A percentile compares a stretch with the other conserved stretches of the same genome.
Conservation (phyloP, 2,888 invertebrate genomes). For the Syrphus vitripennis region DNA sequence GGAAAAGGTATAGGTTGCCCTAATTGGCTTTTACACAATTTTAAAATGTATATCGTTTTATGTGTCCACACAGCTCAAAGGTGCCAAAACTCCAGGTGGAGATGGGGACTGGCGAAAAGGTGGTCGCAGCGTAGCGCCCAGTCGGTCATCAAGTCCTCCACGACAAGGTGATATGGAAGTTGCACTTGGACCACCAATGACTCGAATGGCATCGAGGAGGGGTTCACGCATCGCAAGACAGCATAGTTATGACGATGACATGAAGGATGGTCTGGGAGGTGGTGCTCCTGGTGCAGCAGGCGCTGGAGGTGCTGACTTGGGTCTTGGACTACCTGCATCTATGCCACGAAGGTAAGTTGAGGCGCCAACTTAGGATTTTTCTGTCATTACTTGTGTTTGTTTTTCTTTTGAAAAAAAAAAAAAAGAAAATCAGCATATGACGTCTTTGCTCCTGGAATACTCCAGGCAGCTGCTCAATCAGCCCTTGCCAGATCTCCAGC, state of each 20-base stretch:
- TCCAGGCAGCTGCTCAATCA: slow-evolving; percentile 80
- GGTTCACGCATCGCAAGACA: slow-evolving; percentile 87
- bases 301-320: slow-evolving; percentile 81
- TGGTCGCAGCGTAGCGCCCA: slow-evolving; percentile 85
- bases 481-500: slow-evolving; percentile 78
- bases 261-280: slow-evolving; percentile 80
- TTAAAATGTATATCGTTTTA: neutral
- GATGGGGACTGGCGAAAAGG: slow-evolving; percentile 84
- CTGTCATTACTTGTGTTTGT: neutral
- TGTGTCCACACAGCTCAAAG: slow-evolving; percentile 84
- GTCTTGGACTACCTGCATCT: slow-evolving; percentile 85
- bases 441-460: slow-evolving; percentile 86
- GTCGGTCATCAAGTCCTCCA: slow-evolving; percentile 84
- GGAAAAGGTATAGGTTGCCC: too few species aligned
- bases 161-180: slow-evolving; percentile 78
- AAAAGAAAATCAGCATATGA: slow-evolving; percentile 88
- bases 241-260: slow-evolving; percentile 92
- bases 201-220: slow-evolving; percentile 82
- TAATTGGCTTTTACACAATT: too few species aligned
- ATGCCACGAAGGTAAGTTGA: slow-evolving; percentile 86
- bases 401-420: slow-evolving; percentile 74
- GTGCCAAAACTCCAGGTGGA: slow-evolving; percentile 82
- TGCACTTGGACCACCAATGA: slow-evolving; percentile 77
- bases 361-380: too few species aligned
- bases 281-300: slow-evolving; percentile 61